phyloP scores from a whole-genome alignment of 2,888 invertebrate genomes.

The Chelonus formosanus region DNA sequence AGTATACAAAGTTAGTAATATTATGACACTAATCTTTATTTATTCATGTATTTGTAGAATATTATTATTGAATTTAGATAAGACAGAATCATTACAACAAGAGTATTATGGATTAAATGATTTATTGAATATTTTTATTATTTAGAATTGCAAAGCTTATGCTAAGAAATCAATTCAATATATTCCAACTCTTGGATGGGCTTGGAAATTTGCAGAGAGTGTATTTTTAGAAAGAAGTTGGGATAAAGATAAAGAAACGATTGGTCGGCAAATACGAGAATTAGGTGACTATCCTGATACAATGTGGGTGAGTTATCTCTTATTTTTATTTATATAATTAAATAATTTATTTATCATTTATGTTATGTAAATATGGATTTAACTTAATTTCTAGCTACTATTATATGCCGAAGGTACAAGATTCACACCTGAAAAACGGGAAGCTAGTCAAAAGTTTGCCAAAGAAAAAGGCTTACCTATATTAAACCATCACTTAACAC shows the following conservation, averaged over 20 bases:
- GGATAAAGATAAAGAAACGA: slow-evolving; percentile 87
- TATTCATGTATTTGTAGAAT: not conserved
- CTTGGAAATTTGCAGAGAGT: slow-evolving; percentile 95
- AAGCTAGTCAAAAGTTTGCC: slow-evolving; percentile 87
- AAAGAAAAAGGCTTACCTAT: slow-evolving; percentile 83
- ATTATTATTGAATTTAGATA: not conserved
- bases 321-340: not conserved
- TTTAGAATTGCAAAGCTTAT: slow-evolving; percentile 92
- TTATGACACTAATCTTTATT: no score
- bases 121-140: slow-evolving; percentile 43
- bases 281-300: slow-evolving; percentile 90
- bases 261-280: slow-evolving; percentile 81
- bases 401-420: slow-evolving; percentile 94
- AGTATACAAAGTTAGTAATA: no score
- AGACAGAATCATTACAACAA: no score
- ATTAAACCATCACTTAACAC: slow-evolving; percentile 89
- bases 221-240: slow-evolving; percentile 92
- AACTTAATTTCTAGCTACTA: slow-evolving; percentile 71
- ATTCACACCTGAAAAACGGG: slow-evolving; percentile 86
- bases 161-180: slow-evolving; percentile 92
- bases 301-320: slow-evolving; percentile 77
- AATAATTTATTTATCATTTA: no score
- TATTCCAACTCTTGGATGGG: slow-evolving; percentile 94
- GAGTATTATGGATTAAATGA: not conserved
- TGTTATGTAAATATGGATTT: no score